These are phyloP conservation scores for Rhynchotus rufescens DNA, from an alignment of 2,797 vertebrate species.

Conservation along the genomic window DNA sequence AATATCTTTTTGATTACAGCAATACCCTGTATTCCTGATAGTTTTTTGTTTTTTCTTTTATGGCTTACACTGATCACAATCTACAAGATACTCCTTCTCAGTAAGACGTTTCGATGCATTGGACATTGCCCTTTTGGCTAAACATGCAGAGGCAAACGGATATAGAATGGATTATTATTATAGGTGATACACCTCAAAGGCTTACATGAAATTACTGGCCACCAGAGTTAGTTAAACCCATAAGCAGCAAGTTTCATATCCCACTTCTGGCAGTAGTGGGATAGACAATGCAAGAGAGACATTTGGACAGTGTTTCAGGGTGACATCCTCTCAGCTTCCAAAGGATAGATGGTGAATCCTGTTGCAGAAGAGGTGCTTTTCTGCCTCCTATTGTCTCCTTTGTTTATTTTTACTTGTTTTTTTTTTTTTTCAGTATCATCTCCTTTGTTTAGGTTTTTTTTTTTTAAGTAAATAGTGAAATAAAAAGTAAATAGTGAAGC, in stretches of 20 bases:
- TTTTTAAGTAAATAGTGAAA: background rate
- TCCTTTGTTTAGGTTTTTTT: background rate
- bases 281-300: background rate
- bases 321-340: background rate
- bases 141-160: background rate
- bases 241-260: background rate
- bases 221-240: background rate
- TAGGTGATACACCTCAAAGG: background rate
- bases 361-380: background rate
- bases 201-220: background rate
- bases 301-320: background rate
- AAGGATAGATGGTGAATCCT: background rate
- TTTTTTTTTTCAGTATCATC: background rate
- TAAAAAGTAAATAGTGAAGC: background rate
- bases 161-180: background rate
- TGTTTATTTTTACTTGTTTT: background rate
- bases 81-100: background rate
- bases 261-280: background rate
- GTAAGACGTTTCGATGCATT: background rate
- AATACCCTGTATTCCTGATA: background rate
- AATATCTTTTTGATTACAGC: background rate
- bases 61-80: background rate
- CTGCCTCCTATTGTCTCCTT: background rate
- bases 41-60: background rate
- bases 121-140: background rate